These are phyloP conservation scores for Lytechinus variegatus DNA, from an alignment of 35 echinoderm and acorn worm genomes.

Conservation along the genomic window DNA sequence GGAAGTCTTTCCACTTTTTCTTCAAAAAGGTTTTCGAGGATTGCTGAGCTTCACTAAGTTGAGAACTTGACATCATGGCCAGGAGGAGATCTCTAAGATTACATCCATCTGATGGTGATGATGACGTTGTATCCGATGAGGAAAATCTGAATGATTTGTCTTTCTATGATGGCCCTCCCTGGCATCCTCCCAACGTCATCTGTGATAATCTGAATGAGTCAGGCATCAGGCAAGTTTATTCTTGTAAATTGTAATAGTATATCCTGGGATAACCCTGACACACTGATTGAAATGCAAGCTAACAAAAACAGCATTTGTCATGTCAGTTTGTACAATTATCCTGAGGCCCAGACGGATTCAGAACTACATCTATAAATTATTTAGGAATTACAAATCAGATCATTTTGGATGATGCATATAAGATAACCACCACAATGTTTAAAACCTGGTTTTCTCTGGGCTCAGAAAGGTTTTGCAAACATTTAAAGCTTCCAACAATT, in stretches of 20 bases:
- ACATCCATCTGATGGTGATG: not conserved
- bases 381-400: no score
- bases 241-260: not conserved
- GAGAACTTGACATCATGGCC: not conserved
- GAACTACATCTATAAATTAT: no score
- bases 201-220: constrained; percentile 38
- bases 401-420: no score
- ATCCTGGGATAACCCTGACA: not conserved
- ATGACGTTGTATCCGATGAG: not conserved
- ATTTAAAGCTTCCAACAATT: no score
- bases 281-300: not conserved
- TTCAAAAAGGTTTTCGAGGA: not conserved
- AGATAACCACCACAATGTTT: no score
- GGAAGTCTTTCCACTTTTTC: no score
- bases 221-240: constrained; percentile 7
- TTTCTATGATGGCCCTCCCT: constrained; percentile 48
- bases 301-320: no score
- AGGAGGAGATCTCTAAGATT: not conserved
- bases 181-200: constrained; percentile 39
- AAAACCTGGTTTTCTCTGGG: no score
- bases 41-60: not conserved
- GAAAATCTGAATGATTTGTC: constrained; percentile 40
- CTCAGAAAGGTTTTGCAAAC: no score
- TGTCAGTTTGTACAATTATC: no score
- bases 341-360: no score